Conservation (phyloP, 2,888 invertebrate genomes). For the Aethes cnicana region DNA sequence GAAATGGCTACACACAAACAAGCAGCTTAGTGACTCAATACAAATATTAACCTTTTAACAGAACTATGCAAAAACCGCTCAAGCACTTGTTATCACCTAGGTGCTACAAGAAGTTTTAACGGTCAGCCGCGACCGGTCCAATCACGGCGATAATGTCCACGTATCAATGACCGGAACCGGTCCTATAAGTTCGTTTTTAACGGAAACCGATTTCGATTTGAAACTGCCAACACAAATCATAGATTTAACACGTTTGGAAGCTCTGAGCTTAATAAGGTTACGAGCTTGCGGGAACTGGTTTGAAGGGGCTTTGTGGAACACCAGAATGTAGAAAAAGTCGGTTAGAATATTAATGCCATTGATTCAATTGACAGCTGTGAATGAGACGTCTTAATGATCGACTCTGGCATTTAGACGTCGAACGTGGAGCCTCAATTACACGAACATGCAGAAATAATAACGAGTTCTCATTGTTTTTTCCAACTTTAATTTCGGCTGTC, state of each 20-base stretch:
- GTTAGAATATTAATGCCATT: conserved; percentile 46
- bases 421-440: conserved; percentile 14
- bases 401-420: neutral
- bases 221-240: conserved; percentile 52
- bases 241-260: conserved; percentile 38
- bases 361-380: conserved; percentile 35
- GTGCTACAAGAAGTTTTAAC: conserved; percentile 62
- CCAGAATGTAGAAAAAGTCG: conserved; percentile 52
- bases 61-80: conserved; percentile 51
- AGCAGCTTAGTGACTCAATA: conserved; percentile 35
- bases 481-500: conserved; percentile 13
- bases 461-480: neutral
- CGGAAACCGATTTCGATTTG: conserved; percentile 46
- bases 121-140: conserved; percentile 61
- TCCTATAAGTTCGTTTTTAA: conserved; percentile 40
- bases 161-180: conserved; percentile 53
- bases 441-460: neutral
- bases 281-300: conserved; percentile 40
- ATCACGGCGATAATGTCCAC: conserved; percentile 44
- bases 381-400: conserved; percentile 20
- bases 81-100: conserved; percentile 51
- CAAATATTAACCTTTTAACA: conserved; percentile 56
- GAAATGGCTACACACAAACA: conserved; percentile 16
- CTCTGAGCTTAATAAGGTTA: conserved; percentile 32
- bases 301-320: conserved; percentile 45